phyloP scores from a whole-genome alignment of 2,888 invertebrate genomes.

The Chirona hameri region DNA sequence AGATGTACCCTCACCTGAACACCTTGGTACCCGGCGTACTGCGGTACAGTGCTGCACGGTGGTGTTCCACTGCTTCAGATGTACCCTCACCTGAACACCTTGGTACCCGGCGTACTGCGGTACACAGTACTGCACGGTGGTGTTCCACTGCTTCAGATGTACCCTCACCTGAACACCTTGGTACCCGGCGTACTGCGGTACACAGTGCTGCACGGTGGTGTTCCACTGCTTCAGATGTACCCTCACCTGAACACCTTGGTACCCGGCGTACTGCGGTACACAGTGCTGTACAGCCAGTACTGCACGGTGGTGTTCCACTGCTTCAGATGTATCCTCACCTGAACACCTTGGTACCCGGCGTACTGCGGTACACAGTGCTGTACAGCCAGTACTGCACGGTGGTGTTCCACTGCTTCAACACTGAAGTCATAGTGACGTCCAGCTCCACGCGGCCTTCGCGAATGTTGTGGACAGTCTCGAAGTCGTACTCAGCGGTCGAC shows the following conservation, averaged over 20 bases:
- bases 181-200: background rate
- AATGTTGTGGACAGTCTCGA: slow-evolving; percentile 78
- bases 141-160: too few species aligned
- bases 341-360: slow-evolving; percentile 45
- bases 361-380: slow-evolving; percentile 76
- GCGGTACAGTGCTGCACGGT: too few species aligned
- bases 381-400: slow-evolving; percentile 96
- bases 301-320: too few species aligned
- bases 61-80: background rate
- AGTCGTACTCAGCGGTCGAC: slow-evolving; percentile 54
- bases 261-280: background rate
- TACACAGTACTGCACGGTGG: too few species aligned
- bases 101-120: background rate
- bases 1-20: background rate
- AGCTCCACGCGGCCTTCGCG: slow-evolving; percentile 78
- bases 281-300: background rate
- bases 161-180: slow-evolving; percentile 5
- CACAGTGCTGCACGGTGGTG: too few species aligned
- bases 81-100: background rate
- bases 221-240: too few species aligned
- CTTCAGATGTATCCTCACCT: too few species aligned
- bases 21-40: background rate
- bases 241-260: too few species aligned
- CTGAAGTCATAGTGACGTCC: slow-evolving; percentile 74
- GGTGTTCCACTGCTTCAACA: slow-evolving; percentile 93